Conservation (phyloP, 2,113 vertebrate species). For the Brienomyrus longianalis region DNA sequence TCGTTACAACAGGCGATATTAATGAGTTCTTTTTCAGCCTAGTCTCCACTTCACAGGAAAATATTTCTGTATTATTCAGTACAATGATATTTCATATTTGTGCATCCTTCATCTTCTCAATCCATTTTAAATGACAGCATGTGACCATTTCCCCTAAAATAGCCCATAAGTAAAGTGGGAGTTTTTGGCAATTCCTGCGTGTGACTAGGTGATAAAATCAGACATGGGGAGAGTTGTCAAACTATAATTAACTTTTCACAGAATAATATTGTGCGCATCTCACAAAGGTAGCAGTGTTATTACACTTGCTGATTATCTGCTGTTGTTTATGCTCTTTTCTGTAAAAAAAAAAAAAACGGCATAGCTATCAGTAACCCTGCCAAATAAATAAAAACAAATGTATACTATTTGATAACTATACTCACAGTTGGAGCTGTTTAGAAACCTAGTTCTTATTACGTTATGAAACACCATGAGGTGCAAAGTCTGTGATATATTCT, state of each 20-base stretch:
- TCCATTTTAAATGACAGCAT: not conserved
- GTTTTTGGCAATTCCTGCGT: not conserved
- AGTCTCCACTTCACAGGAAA: not conserved
- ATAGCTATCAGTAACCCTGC: not conserved
- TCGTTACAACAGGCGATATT: not conserved
- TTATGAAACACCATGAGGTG: not conserved
- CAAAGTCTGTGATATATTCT: not conserved
- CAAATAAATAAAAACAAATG: not conserved
- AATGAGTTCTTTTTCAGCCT: not conserved
- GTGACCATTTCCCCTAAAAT: not conserved
- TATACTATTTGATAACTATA: not conserved
- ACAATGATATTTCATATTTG: not conserved
- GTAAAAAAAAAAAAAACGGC: not conserved
- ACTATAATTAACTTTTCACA: not conserved
- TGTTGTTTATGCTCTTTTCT: not conserved
- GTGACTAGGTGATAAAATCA: not conserved
- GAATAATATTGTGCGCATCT: not conserved
- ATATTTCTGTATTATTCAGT: not conserved
- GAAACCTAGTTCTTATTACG: not conserved
- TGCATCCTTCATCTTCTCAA: not conserved
- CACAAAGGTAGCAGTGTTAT: not conserved
- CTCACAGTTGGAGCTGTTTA: not conserved
- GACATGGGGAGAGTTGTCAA: not conserved
- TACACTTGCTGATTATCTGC: not conserved
- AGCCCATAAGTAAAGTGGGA: not conserved